Evolutionary conservation across 64 coral and sea anemone genomes (phyloP), one percentile per base, ranked within the genome.

Genomic region (Montipora foliosa): DNA sequence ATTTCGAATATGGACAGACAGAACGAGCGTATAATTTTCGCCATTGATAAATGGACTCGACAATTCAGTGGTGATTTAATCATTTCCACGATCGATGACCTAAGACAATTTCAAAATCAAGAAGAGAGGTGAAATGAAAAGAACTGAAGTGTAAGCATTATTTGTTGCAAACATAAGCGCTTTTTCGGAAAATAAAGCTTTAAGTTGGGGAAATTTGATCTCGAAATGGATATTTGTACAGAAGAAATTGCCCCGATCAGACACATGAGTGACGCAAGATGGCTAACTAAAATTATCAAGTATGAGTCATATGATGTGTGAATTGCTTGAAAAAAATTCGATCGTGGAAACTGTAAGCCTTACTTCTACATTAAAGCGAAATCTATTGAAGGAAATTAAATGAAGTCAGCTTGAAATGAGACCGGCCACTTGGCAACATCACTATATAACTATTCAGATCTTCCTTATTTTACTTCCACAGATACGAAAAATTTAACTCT

Each of bases 81-180:
- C 82, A 15, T 16, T 21, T 22, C 66, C 2, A 86, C 67, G 6
- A 50, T 86, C 60, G 16, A 71, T 85, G 62, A 49, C 62, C 12
- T 45, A 71, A 86, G 44, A 72, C 10, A 86, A 71, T 45, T 86
- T 86, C 66, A 47, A 64, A 71, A 57, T 57, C 82, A 71, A 51
- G 45, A 45, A 44, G 66, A 72, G 13, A 49, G 15, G 47, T 86
- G 46, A 86, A 71, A 24, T 49, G 66, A 86, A 71, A 49, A 14
- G 47, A 49, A 78, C 11, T 86, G 82, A 86, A 70, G 64, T 72
- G 44, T 8, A 44, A 8, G 64, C 19, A 72, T 67, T 67, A 84
- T 66, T 84, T 68, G 46, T 47, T 45, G 64, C 47, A 84, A 67
- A 58, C 57, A 82, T 64, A 20, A 57, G 1, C n/a, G 6, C 0